Conservation (phyloP, 2,113 vertebrate genomes). For the Clarias macrocephalus region DNA sequence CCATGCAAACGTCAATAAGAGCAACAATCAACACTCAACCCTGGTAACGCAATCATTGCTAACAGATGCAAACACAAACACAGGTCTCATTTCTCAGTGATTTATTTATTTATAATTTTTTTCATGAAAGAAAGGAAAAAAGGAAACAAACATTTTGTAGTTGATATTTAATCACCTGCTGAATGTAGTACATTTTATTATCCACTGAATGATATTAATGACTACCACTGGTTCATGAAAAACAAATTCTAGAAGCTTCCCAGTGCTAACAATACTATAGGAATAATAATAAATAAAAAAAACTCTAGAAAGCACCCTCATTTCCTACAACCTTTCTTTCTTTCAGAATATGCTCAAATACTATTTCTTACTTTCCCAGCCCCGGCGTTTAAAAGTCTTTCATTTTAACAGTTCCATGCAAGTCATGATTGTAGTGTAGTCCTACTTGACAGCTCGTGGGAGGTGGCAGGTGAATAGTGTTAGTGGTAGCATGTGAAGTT, state of each 20-base stretch:
- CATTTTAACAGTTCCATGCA: background rate
- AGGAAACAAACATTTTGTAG: background rate
- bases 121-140: too few relatives aligned
- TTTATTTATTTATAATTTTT: too few relatives aligned
- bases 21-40: constrained; percentile 43
- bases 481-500: background rate
- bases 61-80: constrained; percentile 33
- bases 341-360: background rate
- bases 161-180: background rate
- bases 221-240: background rate
- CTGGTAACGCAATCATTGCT: constrained; percentile 6
- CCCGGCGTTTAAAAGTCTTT: background rate
- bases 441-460: constrained; percentile 12
- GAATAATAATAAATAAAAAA: background rate
- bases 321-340: background rate
- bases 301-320: background rate
- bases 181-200: background rate
- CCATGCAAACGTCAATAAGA: constrained; percentile 56
- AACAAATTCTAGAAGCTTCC: background rate
- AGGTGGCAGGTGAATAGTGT: constrained; percentile 3
- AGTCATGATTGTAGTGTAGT: constrained; percentile 25
- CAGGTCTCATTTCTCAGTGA: background rate
- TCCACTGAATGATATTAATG: background rate
- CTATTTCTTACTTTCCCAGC: background rate
- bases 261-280: background rate